Base-by-base conservation (phyloP, 2,888 invertebrate species). In the Argyresthia goedartella region DNA sequence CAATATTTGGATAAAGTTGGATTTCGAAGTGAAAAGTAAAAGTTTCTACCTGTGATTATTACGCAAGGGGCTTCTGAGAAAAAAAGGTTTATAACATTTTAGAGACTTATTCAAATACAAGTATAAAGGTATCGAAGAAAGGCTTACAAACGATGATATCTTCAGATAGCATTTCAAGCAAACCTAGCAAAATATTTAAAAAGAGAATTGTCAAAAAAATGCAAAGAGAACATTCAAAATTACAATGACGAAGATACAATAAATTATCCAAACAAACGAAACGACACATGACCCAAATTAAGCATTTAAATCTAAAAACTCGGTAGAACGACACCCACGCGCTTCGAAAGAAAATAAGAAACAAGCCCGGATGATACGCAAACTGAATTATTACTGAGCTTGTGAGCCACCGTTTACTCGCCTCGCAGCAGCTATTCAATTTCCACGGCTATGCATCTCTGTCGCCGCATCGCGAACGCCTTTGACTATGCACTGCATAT, bases 361-460 rank as follows among this genome's bases (percentile, higher is more conserved):
- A 41, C 25, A 55, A 57, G 55, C 54, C 46, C 53, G 56, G 56
- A 59, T 60, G 66, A 69, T 69, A 68, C 67, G 71, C 69, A 76
- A 78, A 73, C 76, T 78, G 75, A 81, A 80, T 79, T 74, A 82
- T 77, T 73, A 73, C 67, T 63, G 69, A 67, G n/a, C n/a, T n/a
- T n/a, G n/a, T n/a, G n/a, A n/a, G 69, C 71, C 65, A 58, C 63
- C 71, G 71, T 74, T 76, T 73, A 66, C 61, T 61, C 65, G 65
- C 63, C 60, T 55, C 59, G 61, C 62, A 66, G n/a, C n/a, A n/a
- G 73, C 78, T 71, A 81, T 82, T 81, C 77, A 82, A 81, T 82
- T 78, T 79, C 73, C 74, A 72, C 65, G 64, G 71, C 78, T 66
- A 75, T 80, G 81, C 81, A 76, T 79, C 80, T 76, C 74, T 72